These are phyloP conservation scores for Anas bernieri DNA, from an alignment of 2,797 vertebrate species.

Conservation along the genomic window DNA sequence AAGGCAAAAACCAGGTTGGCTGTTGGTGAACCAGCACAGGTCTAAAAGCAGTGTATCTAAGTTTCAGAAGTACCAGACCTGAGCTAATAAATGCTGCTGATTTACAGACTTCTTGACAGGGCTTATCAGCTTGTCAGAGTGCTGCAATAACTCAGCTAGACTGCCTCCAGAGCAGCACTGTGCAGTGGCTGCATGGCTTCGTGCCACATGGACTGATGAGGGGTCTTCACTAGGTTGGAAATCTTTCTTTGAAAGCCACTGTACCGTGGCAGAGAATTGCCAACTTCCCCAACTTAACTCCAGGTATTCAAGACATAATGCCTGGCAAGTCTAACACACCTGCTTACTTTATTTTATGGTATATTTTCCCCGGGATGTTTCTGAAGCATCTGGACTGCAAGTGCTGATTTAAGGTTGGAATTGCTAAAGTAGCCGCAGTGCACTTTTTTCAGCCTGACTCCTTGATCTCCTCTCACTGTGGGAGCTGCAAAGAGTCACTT, in stretches of 20 bases:
- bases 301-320: neutral
- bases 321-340: accelerated
- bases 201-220: accelerated
- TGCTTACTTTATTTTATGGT: neutral
- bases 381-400: neutral
- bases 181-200: neutral
- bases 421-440: neutral
- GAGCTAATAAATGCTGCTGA: neutral
- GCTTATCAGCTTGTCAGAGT: neutral
- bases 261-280: neutral
- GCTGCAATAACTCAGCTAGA: neutral
- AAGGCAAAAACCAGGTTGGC: neutral
- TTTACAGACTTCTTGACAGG: neutral
- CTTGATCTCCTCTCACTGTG: neutral
- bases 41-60: neutral
- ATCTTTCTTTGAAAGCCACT: neutral
- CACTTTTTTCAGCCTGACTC: neutral
- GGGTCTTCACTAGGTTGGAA: neutral
- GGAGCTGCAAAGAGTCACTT: neutral
- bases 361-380: neutral
- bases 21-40: neutral
- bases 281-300: neutral
- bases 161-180: neutral
- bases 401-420: neutral
- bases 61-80: neutral